phyloP scores from a whole-genome alignment of 2,113 vertebrate species.

The Triplophysa siluroides region DNA sequence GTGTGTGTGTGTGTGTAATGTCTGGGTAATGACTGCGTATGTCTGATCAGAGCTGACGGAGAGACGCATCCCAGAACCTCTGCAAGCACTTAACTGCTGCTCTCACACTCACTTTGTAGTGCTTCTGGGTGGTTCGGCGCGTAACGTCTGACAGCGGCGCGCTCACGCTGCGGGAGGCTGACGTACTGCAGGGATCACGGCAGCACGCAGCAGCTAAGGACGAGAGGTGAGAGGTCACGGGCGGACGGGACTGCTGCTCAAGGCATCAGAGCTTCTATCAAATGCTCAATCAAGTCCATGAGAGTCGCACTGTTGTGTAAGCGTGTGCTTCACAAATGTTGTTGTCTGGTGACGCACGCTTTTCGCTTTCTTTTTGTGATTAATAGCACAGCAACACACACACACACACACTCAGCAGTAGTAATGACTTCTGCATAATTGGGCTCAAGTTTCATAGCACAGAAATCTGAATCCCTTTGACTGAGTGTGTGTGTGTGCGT shows the following conservation, averaged over 20 bases:
- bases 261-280: neutral
- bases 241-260: neutral
- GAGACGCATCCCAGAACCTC: conserved; percentile 25
- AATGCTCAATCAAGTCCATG: no score
- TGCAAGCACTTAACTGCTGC: conserved; percentile 43
- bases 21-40: neutral
- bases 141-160: conserved; percentile 42
- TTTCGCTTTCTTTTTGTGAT: neutral
- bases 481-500: neutral
- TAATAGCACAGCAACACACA: no score
- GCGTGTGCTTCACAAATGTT: neutral
- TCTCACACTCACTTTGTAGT: conserved; percentile 58
- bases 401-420: no score
- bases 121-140: conserved; percentile 70
- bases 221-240: conserved; percentile 20
- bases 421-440: no score
- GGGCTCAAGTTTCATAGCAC: no score
- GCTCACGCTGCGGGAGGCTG: neutral
- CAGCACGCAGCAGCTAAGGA: neutral
- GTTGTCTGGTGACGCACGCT: no score
- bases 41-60: neutral
- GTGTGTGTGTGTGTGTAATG: neutral
- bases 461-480: neutral
- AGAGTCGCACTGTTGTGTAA: neutral
- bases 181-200: conserved; percentile 3